Evolutionary conservation across 2,113 vertebrate genomes (phyloP).

Genomic region (Burhinus bistriatus): DNA sequence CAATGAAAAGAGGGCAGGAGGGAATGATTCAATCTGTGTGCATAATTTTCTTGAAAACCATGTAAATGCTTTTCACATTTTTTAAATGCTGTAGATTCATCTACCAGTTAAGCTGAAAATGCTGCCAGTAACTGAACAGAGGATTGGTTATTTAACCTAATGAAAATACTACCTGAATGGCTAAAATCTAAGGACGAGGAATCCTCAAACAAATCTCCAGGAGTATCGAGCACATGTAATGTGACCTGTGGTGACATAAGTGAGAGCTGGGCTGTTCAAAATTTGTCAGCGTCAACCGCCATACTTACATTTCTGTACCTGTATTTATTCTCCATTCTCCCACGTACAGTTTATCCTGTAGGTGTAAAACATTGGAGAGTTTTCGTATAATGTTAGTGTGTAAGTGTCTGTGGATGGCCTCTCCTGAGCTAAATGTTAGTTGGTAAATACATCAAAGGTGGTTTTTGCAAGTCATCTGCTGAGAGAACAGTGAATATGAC

Average conservation of each 20-base stretch:
- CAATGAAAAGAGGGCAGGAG: neutral
- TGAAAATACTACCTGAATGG: neutral
- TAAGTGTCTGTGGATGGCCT: neutral
- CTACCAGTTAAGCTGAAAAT: neutral
- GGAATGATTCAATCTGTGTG: neutral
- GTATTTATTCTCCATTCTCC: neutral
- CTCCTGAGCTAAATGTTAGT: neutral
- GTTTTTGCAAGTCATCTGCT: neutral
- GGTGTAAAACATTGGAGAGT: neutral
- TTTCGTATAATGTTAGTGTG: neutral
- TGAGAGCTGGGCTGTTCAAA: neutral
- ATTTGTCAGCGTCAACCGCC: neutral
- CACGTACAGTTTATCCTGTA: neutral
- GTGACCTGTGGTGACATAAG: neutral
- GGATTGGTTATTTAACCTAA: neutral
- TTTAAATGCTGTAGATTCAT: neutral
- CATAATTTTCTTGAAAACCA: neutral
- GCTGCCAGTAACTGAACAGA: neutral
- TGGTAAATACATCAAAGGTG: neutral
- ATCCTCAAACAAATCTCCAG: neutral
- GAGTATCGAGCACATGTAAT: neutral
- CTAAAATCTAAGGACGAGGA: neutral
- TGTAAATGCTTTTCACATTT: neutral
- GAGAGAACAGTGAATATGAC: neutral
- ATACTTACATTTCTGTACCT: neutral